phyloP scores from a whole-genome alignment of 2,113 vertebrate species.

The Sula dactylatra region DNA sequence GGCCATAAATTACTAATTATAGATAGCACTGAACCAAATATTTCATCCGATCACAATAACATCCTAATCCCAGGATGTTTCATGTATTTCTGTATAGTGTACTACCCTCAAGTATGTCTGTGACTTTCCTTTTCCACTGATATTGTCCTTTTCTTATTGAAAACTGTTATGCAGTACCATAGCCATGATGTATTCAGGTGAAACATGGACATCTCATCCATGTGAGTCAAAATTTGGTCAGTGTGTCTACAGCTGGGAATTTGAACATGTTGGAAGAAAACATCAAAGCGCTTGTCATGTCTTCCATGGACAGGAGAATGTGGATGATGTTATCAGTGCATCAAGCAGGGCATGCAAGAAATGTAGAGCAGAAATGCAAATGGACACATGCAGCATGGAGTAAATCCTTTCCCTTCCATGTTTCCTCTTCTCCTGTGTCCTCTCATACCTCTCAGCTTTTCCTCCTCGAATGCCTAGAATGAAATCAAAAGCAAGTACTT shows the following conservation, averaged over 20 bases:
- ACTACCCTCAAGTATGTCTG: background rate
- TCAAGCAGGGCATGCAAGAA: background rate
- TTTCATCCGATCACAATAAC: background rate
- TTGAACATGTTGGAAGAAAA: background rate
- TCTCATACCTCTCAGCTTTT: slow-evolving; percentile 4
- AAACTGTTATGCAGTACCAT: background rate
- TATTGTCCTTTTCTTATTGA: background rate
- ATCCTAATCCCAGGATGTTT: slow-evolving; percentile 35
- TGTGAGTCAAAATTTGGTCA: background rate
- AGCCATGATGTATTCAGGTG: background rate
- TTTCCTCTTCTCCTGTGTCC: background rate
- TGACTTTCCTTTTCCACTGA: background rate
- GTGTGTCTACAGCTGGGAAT: background rate
- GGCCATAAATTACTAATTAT: slow-evolving; percentile 55
- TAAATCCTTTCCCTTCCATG: background rate
- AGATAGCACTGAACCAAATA: slow-evolving; percentile 49
- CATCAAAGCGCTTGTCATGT: background rate
- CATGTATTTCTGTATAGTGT: background rate
- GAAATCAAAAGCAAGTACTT: background rate
- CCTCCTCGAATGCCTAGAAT: background rate
- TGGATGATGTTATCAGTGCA: background rate
- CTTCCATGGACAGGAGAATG: background rate
- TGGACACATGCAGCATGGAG: background rate
- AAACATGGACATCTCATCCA: background rate
- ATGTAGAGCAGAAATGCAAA: background rate